Conservation (phyloP, 2,113 vertebrate species). For the Fulmarus glacialis region DNA sequence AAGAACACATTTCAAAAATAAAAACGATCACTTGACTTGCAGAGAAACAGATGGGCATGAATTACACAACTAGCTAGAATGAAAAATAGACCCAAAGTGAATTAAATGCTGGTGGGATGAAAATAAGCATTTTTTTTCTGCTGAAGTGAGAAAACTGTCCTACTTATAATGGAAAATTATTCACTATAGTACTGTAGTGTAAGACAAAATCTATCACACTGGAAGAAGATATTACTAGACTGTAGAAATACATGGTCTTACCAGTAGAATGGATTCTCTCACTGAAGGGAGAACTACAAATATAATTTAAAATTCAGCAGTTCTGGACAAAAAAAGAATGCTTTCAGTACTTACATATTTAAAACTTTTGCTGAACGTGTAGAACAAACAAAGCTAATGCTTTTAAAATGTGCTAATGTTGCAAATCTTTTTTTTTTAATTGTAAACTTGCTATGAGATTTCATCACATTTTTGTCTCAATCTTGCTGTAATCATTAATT, state of each 20-base stretch:
- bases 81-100: constrained; percentile 34
- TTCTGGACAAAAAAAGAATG: background rate
- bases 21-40: background rate
- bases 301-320: background rate
- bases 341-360: background rate
- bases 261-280: background rate
- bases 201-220: constrained; percentile 40
- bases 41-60: constrained; percentile 60
- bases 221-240: constrained; percentile 1
- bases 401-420: background rate
- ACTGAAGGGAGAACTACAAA: background rate
- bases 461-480: background rate
- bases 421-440: background rate
- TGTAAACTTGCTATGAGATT: background rate
- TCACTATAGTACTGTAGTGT: constrained; percentile 12
- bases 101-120: constrained; percentile 32
- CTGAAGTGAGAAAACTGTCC: constrained; percentile 46
- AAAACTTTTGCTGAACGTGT: background rate
- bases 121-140: background rate
- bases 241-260: background rate
- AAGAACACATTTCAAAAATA: constrained; percentile 47
- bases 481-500: constrained; percentile 3
- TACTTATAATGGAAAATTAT: constrained; percentile 59
- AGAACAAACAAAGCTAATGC: background rate
- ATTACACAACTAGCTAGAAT: constrained; percentile 46